Base-by-base conservation (phyloP, 2,113 vertebrate genomes). In the Seriola dumerili region DNA sequence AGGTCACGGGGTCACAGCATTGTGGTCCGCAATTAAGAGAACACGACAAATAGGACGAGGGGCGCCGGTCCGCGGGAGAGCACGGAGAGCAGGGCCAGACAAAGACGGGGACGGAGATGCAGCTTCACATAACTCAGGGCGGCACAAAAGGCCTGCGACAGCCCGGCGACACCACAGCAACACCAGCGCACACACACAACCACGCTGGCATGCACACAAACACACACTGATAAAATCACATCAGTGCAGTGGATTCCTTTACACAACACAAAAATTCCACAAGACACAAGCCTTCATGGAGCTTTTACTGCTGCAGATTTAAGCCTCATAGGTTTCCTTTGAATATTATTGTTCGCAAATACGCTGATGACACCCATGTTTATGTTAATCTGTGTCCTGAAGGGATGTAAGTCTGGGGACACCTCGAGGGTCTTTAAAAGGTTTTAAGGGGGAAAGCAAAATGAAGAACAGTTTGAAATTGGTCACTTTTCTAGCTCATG, bases 21-120 rank as follows among this genome's bases (percentile, higher is more conserved):
- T 94, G 91, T 93, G 87, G 85, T 89, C 81, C 29, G 73, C 92
- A 91, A 93, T 93, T 94, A 94, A 93, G 92, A 86, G 85, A 92
- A 94, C 84, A 90, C 90, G 87, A 92, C 94, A 92, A 95, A 94
- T 91, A 92, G 91, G 87, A 86, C 25, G 34, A 86, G 91, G 90
- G 90, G 91, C 82, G 78, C 88, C 71, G 76, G 87, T 86, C 91
- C 48, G 25, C 91, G 72, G 92, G 93, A 92, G 92, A 89, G 90
- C 85, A 89, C 23, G 78, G 90, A 91, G 88, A 92, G 86, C 86
- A 59, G 82, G 83, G 77, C 62, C 72, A 81, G 84, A 95, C 94
- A 95, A 95, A 94, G 92, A 85, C 83, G 21, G 82, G 78, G 86
- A 86, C 71, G 88, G 88, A 91, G 94, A 94, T 91, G 88, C 89